These are phyloP conservation scores for Phasia obesa DNA, from an alignment of 2,888 invertebrate genomes.

Conservation along the genomic window DNA sequence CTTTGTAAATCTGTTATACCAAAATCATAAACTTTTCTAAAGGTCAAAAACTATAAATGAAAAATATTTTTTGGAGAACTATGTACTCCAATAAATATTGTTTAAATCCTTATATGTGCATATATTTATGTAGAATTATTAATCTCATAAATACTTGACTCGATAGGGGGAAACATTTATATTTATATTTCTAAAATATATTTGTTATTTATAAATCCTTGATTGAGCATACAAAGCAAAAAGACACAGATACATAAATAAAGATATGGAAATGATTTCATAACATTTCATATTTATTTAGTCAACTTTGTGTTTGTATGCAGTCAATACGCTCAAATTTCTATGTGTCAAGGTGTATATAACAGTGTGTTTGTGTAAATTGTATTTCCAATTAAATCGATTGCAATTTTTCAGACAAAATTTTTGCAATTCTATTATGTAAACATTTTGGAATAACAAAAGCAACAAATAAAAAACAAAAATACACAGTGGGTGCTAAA, in stretches of 20 bases:
- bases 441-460: background rate
- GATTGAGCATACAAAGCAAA: background rate
- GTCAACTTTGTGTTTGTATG: background rate
- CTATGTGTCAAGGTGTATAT: background rate
- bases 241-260: background rate
- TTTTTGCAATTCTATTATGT: constrained; percentile 32
- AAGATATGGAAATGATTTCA: background rate
- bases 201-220: background rate
- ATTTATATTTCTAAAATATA: background rate
- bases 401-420: constrained; percentile 10
- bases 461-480: background rate
- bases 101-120: too few relatives aligned
- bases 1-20: too few relatives aligned
- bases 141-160: too few relatives aligned
- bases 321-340: background rate
- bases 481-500: too few relatives aligned
- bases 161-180: too few relatives aligned
- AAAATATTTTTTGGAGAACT: too few relatives aligned
- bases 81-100: too few relatives aligned
- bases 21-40: too few relatives aligned
- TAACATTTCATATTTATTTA: constrained; percentile 18
- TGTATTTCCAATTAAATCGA: constrained; percentile 63
- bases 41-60: too few relatives aligned
- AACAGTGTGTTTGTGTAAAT: constrained; percentile 29
- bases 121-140: too few relatives aligned